phyloP scores from a whole-genome alignment of 2,113 vertebrate genomes.

The Indicator maculatus region DNA sequence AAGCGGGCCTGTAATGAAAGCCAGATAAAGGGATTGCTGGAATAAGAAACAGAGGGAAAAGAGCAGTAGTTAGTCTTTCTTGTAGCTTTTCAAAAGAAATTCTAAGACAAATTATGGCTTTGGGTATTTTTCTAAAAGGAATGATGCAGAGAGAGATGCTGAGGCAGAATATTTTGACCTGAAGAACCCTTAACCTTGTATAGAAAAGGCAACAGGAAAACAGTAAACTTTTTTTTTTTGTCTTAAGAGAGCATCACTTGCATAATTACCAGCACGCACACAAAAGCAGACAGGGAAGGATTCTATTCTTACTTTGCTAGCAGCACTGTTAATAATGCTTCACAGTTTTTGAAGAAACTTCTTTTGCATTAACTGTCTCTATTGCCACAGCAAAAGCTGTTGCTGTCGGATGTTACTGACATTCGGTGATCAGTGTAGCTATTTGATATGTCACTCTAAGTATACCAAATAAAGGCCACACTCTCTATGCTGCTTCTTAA shows the following conservation, averaged over 20 bases:
- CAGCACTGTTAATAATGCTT: slow-evolving; percentile 56
- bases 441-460: not conserved
- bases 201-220: slow-evolving; percentile 77
- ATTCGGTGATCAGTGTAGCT: not conserved
- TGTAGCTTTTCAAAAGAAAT: slow-evolving; percentile 85
- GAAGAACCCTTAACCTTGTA: slow-evolving; percentile 77
- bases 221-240: slow-evolving; percentile 70
- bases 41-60: slow-evolving; percentile 87
- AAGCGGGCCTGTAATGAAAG: slow-evolving; percentile 95
- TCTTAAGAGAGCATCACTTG: slow-evolving; percentile 61
- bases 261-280: slow-evolving; percentile 48
- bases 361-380: not conserved
- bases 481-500: not conserved
- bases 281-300: slow-evolving; percentile 15
- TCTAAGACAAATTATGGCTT: slow-evolving; percentile 87
- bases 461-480: not conserved
- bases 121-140: slow-evolving; percentile 83
- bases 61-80: slow-evolving; percentile 84
- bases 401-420: slow-evolving; percentile 9
- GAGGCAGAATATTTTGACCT: slow-evolving; percentile 80
- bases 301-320: slow-evolving; percentile 71
- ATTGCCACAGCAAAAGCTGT: not conserved
- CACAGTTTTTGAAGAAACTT: slow-evolving; percentile 39
- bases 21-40: slow-evolving; percentile 94
- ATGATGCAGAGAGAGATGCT: slow-evolving; percentile 76